Conservation (phyloP, 1,140 invertebrate genomes). For the Drosophila funebris region DNA sequence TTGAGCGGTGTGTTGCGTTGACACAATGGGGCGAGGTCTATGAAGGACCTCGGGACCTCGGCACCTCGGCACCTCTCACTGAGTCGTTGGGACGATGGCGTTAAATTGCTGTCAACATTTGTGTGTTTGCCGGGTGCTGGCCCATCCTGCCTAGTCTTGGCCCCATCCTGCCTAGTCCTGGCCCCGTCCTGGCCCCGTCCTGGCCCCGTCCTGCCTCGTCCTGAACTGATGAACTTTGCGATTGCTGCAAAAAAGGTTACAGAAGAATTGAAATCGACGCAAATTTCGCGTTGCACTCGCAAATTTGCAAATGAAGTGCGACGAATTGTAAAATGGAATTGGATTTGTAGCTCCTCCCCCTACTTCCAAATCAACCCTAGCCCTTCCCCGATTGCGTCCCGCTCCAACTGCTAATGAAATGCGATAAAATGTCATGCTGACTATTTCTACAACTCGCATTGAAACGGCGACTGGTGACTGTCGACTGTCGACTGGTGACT, state of each 20-base stretch:
- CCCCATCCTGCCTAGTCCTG: not conserved
- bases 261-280: conserved; percentile 20
- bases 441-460: not conserved
- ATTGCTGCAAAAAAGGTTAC: conserved; percentile 11
- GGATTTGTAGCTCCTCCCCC: conserved; percentile 17
- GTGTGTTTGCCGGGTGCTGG: too few species aligned
- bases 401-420: conserved; percentile 66
- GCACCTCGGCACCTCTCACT: not conserved
- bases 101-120: conserved; percentile 40
- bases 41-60: not conserved
- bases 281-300: conserved; percentile 11
- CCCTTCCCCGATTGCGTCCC: not conserved
- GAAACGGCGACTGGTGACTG: not conserved
- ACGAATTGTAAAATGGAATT: conserved; percentile 63
- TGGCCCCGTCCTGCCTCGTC: too few species aligned
- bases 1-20: conserved; percentile 11
- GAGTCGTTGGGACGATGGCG: not conserved
- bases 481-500: not conserved
- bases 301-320: conserved; percentile 62
- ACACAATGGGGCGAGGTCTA: conserved; percentile 9
- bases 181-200: too few species aligned
- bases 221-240: conserved; percentile 22
- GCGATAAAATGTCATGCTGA: conserved; percentile 64
- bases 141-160: too few species aligned
- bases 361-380: not conserved